Conservation (phyloP, 2,797 vertebrate species). For the Enteromius radiatus region DNA sequence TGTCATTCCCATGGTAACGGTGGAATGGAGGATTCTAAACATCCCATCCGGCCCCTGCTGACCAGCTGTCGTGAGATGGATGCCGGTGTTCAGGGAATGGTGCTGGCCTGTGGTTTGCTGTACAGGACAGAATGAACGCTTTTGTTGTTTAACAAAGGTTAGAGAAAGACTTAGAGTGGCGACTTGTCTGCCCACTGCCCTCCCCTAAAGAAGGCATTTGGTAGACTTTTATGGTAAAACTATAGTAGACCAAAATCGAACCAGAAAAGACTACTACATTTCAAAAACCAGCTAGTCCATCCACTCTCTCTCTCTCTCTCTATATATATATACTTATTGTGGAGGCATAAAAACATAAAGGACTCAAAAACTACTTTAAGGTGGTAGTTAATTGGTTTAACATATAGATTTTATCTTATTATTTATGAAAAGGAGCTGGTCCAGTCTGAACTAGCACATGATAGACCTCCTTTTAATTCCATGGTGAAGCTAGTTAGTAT, state of each 20-base stretch:
- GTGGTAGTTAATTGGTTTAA: neutral
- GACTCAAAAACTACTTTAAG: neutral
- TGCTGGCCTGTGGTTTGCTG: constrained; percentile 1
- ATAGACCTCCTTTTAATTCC: neutral
- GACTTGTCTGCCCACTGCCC: neutral
- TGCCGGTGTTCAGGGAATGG: neutral
- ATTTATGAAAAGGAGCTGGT: too few species aligned
- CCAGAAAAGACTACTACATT: neutral
- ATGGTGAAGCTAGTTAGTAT: neutral
- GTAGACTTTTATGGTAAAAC: neutral
- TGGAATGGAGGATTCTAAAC: constrained; percentile 23
- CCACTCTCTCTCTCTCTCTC: too few species aligned
- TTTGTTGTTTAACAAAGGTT: constrained; percentile 39
- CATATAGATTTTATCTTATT: neutral
- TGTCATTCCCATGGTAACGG: constrained; percentile 38
- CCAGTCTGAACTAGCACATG: too few species aligned
- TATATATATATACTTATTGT: too few species aligned
- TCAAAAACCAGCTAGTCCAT: neutral
- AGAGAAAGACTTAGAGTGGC: constrained; percentile 4
- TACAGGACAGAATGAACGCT: neutral
- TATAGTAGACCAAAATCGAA: neutral
- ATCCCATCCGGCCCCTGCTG: neutral
- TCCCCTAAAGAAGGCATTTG: neutral
- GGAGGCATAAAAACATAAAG: neutral
- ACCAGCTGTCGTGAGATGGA: constrained; percentile 42